A percentile compares a stretch with the other conserved stretches of the same genome.
Evolutionary conservation across 2,888 invertebrate genomes (phyloP).

Genomic region (Pteria penguin): DNA sequence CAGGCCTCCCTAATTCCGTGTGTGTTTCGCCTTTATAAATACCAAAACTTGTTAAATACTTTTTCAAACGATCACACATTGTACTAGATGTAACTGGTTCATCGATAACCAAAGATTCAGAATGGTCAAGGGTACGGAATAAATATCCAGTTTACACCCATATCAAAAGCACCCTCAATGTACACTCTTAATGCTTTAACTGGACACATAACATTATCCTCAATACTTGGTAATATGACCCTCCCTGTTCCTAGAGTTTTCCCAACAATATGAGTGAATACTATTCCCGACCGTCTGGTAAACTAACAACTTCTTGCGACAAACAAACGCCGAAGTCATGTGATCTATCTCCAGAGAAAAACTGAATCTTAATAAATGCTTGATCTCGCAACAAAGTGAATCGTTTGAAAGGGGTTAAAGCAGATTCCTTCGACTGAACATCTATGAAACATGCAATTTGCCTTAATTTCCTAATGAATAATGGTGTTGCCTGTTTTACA

Average conservation of each 20-base stretch:
- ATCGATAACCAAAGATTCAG: slow-evolving; percentile 9
- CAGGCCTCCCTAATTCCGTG: slow-evolving; percentile 28
- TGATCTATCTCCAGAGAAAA: slow-evolving; percentile 19
- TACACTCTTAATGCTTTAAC: slow-evolving; percentile 9
- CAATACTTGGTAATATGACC: neutral
- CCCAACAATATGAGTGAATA: slow-evolving; percentile 32
- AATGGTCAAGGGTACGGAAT: slow-evolving; percentile 23
- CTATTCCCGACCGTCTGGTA: slow-evolving; percentile 13
- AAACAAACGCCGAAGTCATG: slow-evolving; percentile 13
- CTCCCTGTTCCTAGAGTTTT: slow-evolving; percentile 29
- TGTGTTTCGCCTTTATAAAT: neutral
- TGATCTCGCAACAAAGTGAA: slow-evolving; percentile 31
- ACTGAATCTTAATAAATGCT: slow-evolving; percentile 35
- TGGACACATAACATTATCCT: slow-evolving; percentile 12
- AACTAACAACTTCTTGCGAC: slow-evolving; percentile 27
- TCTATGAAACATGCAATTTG: slow-evolving; percentile 14
- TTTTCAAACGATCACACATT: slow-evolving; percentile 11
- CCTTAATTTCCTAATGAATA: slow-evolving; percentile 21
- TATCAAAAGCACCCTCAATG: neutral
- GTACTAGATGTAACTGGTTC: neutral
- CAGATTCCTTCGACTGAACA: neutral
- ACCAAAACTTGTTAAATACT: neutral
- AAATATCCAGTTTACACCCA: slow-evolving; percentile 30
- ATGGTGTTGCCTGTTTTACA: slow-evolving; percentile 23
- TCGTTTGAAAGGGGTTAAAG: neutral